These are phyloP conservation scores for Sternotherus odoratus DNA, from an alignment of 2,797 vertebrate species.

Conservation along the genomic window DNA sequence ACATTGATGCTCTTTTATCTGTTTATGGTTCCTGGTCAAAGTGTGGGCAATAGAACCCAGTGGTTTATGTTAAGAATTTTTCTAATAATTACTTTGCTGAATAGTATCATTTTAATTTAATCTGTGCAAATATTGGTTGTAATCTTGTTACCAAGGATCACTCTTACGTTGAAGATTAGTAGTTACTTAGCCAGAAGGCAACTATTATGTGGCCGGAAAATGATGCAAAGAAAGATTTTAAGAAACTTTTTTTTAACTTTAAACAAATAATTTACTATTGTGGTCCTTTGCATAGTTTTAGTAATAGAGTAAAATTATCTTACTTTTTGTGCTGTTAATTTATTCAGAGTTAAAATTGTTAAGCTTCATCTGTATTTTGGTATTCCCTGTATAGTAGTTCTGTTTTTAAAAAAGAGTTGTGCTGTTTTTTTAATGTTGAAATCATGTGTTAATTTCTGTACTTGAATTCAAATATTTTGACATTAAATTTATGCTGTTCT, in stretches of 20 bases:
- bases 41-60: slow-evolving; percentile 29
- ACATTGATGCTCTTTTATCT: slow-evolving; percentile 54
- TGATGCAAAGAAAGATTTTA: slow-evolving; percentile 69
- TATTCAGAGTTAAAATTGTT: slow-evolving; percentile 77
- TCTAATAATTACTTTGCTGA: slow-evolving; percentile 52
- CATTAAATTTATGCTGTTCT: slow-evolving; percentile 81
- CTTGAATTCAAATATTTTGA: slow-evolving; percentile 75
- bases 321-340: slow-evolving; percentile 70
- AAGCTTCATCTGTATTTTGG: slow-evolving; percentile 71
- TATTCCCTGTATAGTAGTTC: slow-evolving; percentile 66
- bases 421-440: slow-evolving; percentile 80
- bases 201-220: slow-evolving; percentile 78
- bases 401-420: slow-evolving; percentile 71
- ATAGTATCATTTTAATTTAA: slow-evolving; percentile 48
- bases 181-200: slow-evolving; percentile 56
- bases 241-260: slow-evolving; percentile 65
- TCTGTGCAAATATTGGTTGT: slow-evolving; percentile 49
- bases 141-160: slow-evolving; percentile 67
- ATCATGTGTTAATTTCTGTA: slow-evolving; percentile 84
- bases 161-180: slow-evolving; percentile 55
- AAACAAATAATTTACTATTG: slow-evolving; percentile 64
- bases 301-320: slow-evolving; percentile 51
- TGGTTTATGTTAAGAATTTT: slow-evolving; percentile 44
- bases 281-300: slow-evolving; percentile 68
- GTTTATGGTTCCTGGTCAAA: slow-evolving; percentile 49